A percentile compares a stretch with the other conserved stretches of the same genome.
Evolutionary conservation across 1,140 invertebrate genomes (phyloP).

Genomic region (Danaus plexippus): DNA sequence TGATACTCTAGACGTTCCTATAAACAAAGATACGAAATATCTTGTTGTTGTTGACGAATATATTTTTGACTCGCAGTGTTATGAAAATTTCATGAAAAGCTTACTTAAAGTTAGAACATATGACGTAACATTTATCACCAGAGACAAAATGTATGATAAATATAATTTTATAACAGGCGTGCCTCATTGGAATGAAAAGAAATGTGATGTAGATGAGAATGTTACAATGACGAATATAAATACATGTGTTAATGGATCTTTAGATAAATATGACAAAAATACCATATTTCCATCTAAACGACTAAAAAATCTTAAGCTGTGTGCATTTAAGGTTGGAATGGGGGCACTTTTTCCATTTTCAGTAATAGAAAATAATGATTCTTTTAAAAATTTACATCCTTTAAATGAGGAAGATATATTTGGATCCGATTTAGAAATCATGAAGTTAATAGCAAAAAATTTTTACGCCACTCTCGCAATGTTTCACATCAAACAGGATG

Average conservation of each 20-base stretch:
- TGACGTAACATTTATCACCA: too few species aligned
- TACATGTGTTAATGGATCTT: slow-evolving; percentile 25
- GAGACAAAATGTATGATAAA: too few species aligned
- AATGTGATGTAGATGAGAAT: slow-evolving; percentile 16
- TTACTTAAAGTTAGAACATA: too few species aligned
- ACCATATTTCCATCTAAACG: slow-evolving; percentile 32
- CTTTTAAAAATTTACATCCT: slow-evolving; percentile 27
- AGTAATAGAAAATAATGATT: slow-evolving; percentile 25
- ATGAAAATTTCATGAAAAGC: too few species aligned
- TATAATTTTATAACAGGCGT: too few species aligned
- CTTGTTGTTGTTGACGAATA: too few species aligned
- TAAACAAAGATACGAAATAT: too few species aligned
- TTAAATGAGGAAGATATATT: slow-evolving; percentile 20
- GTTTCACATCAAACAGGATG: slow-evolving; percentile 29
- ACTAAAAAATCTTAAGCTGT: slow-evolving; percentile 36
- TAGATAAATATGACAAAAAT: slow-evolving; percentile 12
- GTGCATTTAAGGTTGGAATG: slow-evolving; percentile 42
- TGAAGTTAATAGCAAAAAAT: slow-evolving; percentile 44
- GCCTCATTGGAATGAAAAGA: too few species aligned
- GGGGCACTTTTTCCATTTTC: slow-evolving; percentile 38
- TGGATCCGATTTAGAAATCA: slow-evolving; percentile 45
- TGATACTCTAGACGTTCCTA: too few species aligned
- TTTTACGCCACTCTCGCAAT: slow-evolving; percentile 39
- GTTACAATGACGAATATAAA: slow-evolving; percentile 22
- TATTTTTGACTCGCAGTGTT: too few species aligned